These are phyloP conservation scores for Drosophila bunnanda DNA, from an alignment of 2,888 invertebrate species.

Conservation along the genomic window DNA sequence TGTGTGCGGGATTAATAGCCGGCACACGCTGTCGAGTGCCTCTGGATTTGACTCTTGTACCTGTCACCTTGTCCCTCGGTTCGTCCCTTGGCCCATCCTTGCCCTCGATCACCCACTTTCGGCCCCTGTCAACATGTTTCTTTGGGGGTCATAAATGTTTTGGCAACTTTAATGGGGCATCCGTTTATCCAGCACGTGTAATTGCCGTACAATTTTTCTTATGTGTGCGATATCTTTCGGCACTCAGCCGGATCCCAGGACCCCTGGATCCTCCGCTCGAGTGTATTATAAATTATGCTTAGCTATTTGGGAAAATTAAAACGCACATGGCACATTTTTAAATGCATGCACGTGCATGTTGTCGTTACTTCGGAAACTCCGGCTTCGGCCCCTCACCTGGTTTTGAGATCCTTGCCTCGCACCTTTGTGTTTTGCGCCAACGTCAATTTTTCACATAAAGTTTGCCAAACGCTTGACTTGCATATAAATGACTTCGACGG, in stretches of 20 bases:
- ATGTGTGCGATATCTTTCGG: conserved; percentile 28
- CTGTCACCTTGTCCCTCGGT: conserved; percentile 19
- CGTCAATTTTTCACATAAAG: conserved; percentile 80
- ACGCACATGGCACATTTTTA: conserved; percentile 74
- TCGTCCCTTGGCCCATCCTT: neutral
- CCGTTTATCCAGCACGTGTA: conserved; percentile 70
- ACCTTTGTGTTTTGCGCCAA: conserved; percentile 41
- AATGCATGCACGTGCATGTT: conserved; percentile 78
- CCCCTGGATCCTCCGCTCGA: conserved; percentile 15
- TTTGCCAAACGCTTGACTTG: conserved; percentile 78
- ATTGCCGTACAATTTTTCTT: conserved; percentile 59
- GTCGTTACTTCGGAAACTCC: conserved; percentile 48
- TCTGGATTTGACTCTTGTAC: conserved; percentile 32
- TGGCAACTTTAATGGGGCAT: conserved; percentile 73
- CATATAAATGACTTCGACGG: conserved; percentile 77
- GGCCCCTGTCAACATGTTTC: conserved; percentile 63
- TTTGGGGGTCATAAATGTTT: conserved; percentile 80
- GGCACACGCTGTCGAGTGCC: conserved; percentile 56
- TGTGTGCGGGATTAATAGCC: conserved; percentile 72
- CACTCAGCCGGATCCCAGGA: conserved; percentile 11
- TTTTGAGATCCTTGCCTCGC: conserved; percentile 9
- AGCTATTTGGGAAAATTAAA: conserved; percentile 77
- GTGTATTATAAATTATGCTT: conserved; percentile 75
- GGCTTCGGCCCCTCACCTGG: neutral
- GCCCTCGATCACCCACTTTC: conserved; percentile 3